Evolutionary conservation across 2,888 invertebrate genomes (phyloP).

Genomic region (Brachypalpus laphriformis): DNA sequence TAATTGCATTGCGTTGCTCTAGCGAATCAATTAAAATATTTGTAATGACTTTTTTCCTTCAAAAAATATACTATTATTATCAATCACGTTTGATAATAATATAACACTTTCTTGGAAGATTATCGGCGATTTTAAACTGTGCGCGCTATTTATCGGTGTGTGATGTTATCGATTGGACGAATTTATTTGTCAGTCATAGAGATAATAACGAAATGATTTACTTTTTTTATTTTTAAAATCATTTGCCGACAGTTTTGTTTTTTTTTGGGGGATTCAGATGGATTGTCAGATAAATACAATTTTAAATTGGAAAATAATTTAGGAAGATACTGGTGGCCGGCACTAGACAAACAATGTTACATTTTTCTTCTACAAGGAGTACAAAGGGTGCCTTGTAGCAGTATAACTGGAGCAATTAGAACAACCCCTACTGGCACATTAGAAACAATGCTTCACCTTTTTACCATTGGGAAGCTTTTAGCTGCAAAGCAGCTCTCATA

Average conservation of each 20-base stretch:
- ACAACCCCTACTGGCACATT: no score
- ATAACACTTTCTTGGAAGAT: constrained; percentile 44
- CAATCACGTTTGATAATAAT: constrained; percentile 38
- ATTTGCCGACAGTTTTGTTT: not conserved
- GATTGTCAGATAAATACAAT: not conserved
- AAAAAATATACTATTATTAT: constrained; percentile 13
- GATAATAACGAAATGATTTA: constrained; percentile 30
- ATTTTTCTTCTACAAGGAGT: no score
- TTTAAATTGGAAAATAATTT: not conserved
- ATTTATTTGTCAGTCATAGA: constrained; percentile 48
- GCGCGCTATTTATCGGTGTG: constrained; percentile 23
- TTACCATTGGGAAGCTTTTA: no score
- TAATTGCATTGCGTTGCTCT: constrained; percentile 20
- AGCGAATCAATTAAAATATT: constrained; percentile 32
- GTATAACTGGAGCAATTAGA: no score
- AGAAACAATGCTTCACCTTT: no score
- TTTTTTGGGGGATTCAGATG: not conserved
- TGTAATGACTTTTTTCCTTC: constrained; percentile 1
- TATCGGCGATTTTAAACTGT: constrained; percentile 27
- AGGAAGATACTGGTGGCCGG: no score
- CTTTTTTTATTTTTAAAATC: constrained; percentile 10
- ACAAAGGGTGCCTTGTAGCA: no score
- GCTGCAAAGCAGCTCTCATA: no score
- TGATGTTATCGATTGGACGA: constrained; percentile 44
- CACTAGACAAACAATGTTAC: no score